Evolutionary conservation across 2,113 vertebrate genomes (phyloP), one percentile per base, ranked within the genome.

Genomic region (Xerus inauris): DNA sequence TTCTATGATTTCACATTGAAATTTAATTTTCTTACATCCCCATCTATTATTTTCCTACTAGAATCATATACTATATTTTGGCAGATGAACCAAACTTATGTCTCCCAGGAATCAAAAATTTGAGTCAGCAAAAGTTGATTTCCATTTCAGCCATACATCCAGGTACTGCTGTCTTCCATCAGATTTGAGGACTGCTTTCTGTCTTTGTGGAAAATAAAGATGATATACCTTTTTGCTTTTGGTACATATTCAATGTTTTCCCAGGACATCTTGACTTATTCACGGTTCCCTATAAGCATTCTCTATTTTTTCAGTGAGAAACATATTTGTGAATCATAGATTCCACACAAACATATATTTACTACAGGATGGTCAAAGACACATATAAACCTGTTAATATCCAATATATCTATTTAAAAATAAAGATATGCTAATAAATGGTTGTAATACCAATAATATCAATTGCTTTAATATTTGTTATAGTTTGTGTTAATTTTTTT

Each of bases 1-100:
- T 65, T 87, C 1, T 28, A 0, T 8, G 9, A 80, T 24, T 1
- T 6, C 1, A 14, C 69, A 1, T n/a, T 30, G 2, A n/a, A 72
- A 35, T 67, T 42, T 49, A 42, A 51, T 71, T 89, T 88, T 45
- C 16, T 65, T 40, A 87, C 10, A 30, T 40, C n/a, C 42, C 2
- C 3, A 1, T 92, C 22, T 1, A 47, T 20, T 54, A 28, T 17
- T 83, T 75, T 75, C 8, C 14, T 57, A 42, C 0, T 7, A 35
- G 11, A 0, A 12, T 14, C 12, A 30, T 0, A 54, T 72, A 62
- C 6, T 62, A 26, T 22, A 11, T 75, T 81, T 72, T 76, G 67
- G 14, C 69, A 28, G 4, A 1, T 87, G 42, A 42, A 51, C 11
- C 20, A 69, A 54, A 75, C 9, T 86, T 69, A 16, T 51, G 54